Percentiles rank a stretch among this genome's conserved stretches.
Evolutionary conservation across 2,797 vertebrate genomes (phyloP).

Genomic region (Bradypodion pumilum): DNA sequence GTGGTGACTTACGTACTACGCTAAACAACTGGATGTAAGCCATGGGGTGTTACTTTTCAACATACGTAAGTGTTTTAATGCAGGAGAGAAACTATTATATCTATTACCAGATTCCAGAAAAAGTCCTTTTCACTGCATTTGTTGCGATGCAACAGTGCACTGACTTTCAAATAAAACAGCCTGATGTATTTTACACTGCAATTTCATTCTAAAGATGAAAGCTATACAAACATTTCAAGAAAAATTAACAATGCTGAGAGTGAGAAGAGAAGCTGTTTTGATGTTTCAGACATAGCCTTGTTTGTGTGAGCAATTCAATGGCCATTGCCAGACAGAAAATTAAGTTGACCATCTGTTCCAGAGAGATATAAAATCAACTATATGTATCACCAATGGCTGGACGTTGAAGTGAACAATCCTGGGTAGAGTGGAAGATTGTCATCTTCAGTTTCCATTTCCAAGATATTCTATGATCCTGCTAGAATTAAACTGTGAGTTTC

Average conservation of each 20-base stretch:
- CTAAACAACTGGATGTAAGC: too few relatives aligned
- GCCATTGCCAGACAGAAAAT: neutral
- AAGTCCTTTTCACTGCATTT: neutral
- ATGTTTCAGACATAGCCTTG: neutral
- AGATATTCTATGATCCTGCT: neutral
- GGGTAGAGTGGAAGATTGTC: conserved; percentile 19
- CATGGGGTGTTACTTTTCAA: too few relatives aligned
- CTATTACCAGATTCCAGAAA: neutral
- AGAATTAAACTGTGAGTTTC: neutral
- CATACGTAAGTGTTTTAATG: too few relatives aligned
- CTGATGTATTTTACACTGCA: neutral
- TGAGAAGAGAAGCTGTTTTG: neutral
- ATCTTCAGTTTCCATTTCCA: neutral
- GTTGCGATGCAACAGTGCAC: neutral
- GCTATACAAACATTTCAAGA: neutral
- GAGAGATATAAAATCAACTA: neutral
- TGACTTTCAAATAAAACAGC: neutral
- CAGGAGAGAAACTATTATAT: neutral
- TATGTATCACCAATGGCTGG: neutral
- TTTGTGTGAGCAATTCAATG: neutral
- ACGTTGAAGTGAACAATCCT: neutral
- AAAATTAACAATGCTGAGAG: neutral
- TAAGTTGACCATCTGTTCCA: conserved; percentile 33
- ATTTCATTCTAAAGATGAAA: neutral
- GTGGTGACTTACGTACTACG: too few relatives aligned